A percentile compares a stretch with the other conserved stretches of the same genome.
phyloP scores from a whole-genome alignment of 2,888 invertebrate species.

The Xylota segnis region DNA sequence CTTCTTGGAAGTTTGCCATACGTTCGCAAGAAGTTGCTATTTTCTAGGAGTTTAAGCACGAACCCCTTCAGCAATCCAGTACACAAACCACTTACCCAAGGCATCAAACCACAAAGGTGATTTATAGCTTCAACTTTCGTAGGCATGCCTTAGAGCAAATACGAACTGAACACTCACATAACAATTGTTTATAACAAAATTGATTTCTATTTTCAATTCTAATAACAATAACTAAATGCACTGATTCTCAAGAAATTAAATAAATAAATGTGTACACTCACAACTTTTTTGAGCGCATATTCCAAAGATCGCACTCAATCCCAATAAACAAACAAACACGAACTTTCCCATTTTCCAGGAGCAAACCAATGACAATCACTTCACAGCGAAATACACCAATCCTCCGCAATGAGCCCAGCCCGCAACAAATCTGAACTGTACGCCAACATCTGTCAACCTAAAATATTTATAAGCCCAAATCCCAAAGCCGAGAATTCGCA shows the following conservation, averaged over 20 bases:
- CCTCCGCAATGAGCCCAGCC: slow-evolving; percentile 42
- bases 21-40: no score
- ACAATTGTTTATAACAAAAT: no score
- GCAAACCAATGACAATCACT: slow-evolving; percentile 25
- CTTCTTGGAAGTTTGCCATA: no score
- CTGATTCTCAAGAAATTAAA: background rate
- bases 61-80: no score
- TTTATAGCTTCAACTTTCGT: no score
- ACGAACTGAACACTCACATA: no score
- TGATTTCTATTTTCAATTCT: no score
- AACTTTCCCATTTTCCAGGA: slow-evolving; percentile 65
- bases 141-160: no score
- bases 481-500: slow-evolving; percentile 40
- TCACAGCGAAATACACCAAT: slow-evolving; percentile 36
- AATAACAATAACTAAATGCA: no score
- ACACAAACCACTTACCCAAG: no score
- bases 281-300: slow-evolving; percentile 61
- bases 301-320: background rate
- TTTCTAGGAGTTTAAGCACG: no score
- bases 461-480: slow-evolving; percentile 60
- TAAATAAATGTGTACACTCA: slow-evolving; percentile 37
- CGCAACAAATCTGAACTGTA: slow-evolving; percentile 56
- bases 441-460: slow-evolving; percentile 45
- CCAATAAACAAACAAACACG: slow-evolving; percentile 5
- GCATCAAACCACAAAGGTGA: no score